Evolutionary conservation across 1,140 invertebrate genomes (phyloP).

Genomic region (Eciton burchellii): DNA sequence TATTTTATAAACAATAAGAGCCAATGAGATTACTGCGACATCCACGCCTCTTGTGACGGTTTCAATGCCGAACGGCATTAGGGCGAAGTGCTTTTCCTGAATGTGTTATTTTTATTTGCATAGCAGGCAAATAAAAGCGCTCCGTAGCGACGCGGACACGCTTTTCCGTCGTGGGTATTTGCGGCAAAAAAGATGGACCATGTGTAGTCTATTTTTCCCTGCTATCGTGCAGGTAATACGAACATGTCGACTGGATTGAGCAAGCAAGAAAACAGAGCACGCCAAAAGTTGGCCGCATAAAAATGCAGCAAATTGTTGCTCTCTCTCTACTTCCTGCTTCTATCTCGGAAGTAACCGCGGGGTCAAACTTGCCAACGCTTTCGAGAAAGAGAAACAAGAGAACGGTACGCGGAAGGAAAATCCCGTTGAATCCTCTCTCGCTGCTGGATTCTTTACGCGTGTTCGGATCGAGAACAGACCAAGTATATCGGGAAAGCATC

Average conservation of each 20-base stretch:
- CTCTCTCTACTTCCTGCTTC: too few species aligned
- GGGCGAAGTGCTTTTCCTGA: too few species aligned
- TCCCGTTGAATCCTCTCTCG: slow-evolving; percentile 14
- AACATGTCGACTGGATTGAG: neutral
- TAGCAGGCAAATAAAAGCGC: too few species aligned
- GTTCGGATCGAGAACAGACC: neutral
- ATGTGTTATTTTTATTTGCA: too few species aligned
- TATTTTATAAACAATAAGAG: too few species aligned
- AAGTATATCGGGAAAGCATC: slow-evolving; percentile 23
- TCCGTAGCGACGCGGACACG: too few species aligned
- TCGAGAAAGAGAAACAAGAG: slow-evolving; percentile 12
- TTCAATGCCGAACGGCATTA: too few species aligned
- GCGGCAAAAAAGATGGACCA: too few species aligned
- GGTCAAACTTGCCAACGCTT: slow-evolving; percentile 17
- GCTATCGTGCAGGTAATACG: neutral
- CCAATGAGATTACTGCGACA: too few species aligned
- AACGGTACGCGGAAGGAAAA: neutral
- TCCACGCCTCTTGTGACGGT: too few species aligned
- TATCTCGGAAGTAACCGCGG: neutral
- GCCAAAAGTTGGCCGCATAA: slow-evolving; percentile 20
- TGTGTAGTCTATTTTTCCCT: too few species aligned
- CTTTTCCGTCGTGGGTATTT: too few species aligned
- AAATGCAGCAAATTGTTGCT: slow-evolving; percentile 13
- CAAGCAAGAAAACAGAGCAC: neutral
- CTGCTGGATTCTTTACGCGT: slow-evolving; percentile 24